Percentiles rank a stretch among this genome's conserved stretches.
These are phyloP conservation scores for Nannoperca australis DNA, from an alignment of 2,797 vertebrate genomes.

Conservation along the genomic window DNA sequence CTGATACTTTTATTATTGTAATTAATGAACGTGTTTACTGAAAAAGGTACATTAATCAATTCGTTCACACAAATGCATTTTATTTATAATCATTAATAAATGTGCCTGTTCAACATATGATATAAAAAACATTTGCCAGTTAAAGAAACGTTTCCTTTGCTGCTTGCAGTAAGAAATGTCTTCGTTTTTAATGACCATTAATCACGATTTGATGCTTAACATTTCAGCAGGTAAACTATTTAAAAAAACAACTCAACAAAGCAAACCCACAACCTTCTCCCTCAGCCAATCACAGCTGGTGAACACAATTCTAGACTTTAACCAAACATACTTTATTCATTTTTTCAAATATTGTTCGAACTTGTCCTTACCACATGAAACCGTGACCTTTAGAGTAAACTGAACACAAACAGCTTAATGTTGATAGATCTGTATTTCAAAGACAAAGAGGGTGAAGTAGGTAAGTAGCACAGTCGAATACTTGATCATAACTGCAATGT, in stretches of 20 bases:
- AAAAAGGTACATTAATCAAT: not conserved
- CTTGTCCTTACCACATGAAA: not conserved
- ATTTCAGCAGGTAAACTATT: slow-evolving; percentile 1
- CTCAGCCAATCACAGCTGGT: not conserved
- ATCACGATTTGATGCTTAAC: not conserved
- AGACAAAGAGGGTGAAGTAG: not conserved
- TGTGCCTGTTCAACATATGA: not conserved
- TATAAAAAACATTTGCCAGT: not conserved
- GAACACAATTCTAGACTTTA: not conserved
- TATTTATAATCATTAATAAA: not conserved
- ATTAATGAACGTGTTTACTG: not conserved
- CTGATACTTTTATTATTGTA: not conserved
- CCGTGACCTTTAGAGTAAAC: too few relatives aligned
- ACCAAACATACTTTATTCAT: not conserved
- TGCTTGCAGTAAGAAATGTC: not conserved
- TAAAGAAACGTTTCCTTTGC: not conserved
- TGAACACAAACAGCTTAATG: too few relatives aligned
- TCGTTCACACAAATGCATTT: too few relatives aligned
- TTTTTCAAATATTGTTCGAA: not conserved
- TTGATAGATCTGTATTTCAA: not conserved
- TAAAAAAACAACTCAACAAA: not conserved
- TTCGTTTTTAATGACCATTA: not conserved
- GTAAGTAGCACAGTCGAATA: not conserved
- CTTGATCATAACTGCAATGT: not conserved
- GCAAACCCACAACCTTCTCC: not conserved